Conservation (phyloP, 2,113 vertebrate species). For the Sinocyclocheilus anshuiensis region DNA sequence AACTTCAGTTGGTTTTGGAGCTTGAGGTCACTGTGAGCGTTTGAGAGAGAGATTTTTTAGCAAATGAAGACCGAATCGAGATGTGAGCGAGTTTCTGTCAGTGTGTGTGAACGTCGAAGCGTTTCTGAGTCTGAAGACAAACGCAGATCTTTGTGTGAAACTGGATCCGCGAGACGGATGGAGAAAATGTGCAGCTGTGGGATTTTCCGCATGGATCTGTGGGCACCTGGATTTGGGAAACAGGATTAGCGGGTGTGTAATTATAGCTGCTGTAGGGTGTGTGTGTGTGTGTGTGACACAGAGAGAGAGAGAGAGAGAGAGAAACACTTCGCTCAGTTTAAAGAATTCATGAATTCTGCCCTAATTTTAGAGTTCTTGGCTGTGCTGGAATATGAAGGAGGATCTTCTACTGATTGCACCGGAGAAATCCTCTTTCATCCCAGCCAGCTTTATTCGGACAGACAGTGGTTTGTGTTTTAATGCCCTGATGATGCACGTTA, state of each 20-base stretch:
- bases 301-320: too few species aligned
- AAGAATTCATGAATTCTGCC: conserved; percentile 57
- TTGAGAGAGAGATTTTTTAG: not conserved
- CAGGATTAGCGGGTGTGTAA: conserved; percentile 78
- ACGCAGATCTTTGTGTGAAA: conserved; percentile 39
- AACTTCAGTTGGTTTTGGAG: not conserved
- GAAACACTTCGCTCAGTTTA: conserved; percentile 56
- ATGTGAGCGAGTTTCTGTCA: not conserved
- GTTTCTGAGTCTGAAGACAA: not conserved
- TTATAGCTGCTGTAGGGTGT: conserved; percentile 67
- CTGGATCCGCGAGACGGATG: conserved; percentile 61
- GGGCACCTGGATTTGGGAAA: conserved; percentile 76
- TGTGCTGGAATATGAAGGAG: conserved; percentile 62
- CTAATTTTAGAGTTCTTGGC: conserved; percentile 58
- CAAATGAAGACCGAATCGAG: not conserved
- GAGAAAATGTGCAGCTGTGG: conserved; percentile 69
- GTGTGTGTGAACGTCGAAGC: too few species aligned
- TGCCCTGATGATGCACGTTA: not conserved
- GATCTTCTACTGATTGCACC: not conserved
- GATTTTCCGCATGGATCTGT: conserved; percentile 72
- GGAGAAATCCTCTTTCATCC: not conserved
- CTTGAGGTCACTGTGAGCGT: not conserved
- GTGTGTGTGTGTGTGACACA: conserved; percentile 12
- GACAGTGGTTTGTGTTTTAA: not conserved
- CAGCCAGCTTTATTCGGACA: not conserved